Evolutionary conservation across 1,140 invertebrate genomes (phyloP).

Genomic region (Drosophila kohkoa): DNA sequence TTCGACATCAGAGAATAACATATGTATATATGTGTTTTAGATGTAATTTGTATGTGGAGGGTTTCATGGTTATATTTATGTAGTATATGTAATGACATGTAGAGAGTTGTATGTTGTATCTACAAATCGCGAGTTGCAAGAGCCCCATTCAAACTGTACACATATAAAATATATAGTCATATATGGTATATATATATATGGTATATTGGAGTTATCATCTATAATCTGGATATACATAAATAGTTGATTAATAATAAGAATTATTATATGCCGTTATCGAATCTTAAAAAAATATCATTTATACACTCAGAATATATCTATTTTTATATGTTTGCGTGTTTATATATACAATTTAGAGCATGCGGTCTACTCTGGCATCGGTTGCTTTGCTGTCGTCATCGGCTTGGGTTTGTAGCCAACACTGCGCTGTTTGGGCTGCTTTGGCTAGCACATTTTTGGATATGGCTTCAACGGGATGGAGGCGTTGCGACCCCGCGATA

Average conservation of each 20-base stretch:
- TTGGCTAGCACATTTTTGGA: conserved; percentile 6
- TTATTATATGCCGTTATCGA: conserved; percentile 13
- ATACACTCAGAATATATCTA: conserved; percentile 14
- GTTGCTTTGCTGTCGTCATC: conserved; percentile 5
- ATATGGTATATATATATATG: too few relatives aligned
- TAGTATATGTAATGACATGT: neutral
- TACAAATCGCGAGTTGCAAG: neutral
- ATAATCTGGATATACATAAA: conserved; percentile 3
- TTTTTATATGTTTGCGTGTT: neutral
- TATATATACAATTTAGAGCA: neutral
- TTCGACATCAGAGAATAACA: too few relatives aligned
- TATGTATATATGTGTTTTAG: neutral
- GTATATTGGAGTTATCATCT: neutral
- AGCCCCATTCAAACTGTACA: conserved; percentile 21
- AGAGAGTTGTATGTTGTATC: neutral
- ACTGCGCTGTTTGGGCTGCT: conserved; percentile 5
- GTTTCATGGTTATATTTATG: neutral
- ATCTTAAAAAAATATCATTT: conserved; percentile 35
- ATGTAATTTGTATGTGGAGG: neutral
- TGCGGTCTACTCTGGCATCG: neutral
- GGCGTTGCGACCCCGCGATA: conserved; percentile 60
- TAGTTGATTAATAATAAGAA: neutral
- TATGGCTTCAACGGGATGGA: conserved; percentile 49
- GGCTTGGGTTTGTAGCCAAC: conserved; percentile 6
- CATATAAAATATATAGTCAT: conserved; percentile 9